Evolutionary conservation across 2,888 invertebrate species (phyloP).

Genomic region (Tachystola acroxantha): DNA sequence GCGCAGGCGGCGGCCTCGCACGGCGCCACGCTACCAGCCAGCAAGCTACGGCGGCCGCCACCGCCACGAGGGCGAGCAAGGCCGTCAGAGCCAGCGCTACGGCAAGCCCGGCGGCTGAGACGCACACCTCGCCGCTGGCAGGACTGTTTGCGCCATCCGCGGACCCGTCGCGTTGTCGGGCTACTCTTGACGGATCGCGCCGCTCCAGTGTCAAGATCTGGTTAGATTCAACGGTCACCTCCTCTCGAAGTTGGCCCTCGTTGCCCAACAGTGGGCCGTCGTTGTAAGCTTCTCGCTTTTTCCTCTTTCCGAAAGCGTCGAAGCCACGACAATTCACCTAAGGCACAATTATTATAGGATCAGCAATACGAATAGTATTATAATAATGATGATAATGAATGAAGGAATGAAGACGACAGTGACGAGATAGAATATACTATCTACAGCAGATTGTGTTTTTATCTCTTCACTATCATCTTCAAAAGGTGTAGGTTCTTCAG

Average conservation of each 20-base stretch:
- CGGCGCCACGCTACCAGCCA: constrained; percentile 96
- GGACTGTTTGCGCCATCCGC: constrained; percentile 81
- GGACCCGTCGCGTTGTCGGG: constrained; percentile 88
- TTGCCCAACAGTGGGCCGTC: constrained; percentile 77
- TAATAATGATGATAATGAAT: too few relatives aligned
- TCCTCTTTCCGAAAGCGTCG: constrained; percentile 92
- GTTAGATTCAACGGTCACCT: constrained; percentile 95
- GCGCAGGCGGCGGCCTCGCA: constrained; percentile 91
- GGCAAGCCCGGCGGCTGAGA: constrained; percentile 95
- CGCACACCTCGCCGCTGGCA: constrained; percentile 89
- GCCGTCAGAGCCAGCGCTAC: constrained; percentile 95
- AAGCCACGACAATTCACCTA: constrained; percentile 94
- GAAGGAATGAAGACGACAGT: too few relatives aligned
- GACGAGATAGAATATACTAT: background rate
- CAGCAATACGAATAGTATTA: too few relatives aligned
- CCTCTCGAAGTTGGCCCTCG: constrained; percentile 92
- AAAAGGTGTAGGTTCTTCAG: too few relatives aligned
- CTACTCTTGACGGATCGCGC: constrained; percentile 86
- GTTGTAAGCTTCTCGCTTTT: constrained; percentile 79
- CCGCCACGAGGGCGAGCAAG: constrained; percentile 92
- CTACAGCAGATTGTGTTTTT: background rate
- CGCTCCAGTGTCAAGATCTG: constrained; percentile 93
- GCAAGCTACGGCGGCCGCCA: constrained; percentile 95
- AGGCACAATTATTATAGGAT: too few relatives aligned
- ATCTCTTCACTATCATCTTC: background rate